phyloP scores from a whole-genome alignment of 2,113 vertebrate genomes.

The Eptesicus fuscus region DNA sequence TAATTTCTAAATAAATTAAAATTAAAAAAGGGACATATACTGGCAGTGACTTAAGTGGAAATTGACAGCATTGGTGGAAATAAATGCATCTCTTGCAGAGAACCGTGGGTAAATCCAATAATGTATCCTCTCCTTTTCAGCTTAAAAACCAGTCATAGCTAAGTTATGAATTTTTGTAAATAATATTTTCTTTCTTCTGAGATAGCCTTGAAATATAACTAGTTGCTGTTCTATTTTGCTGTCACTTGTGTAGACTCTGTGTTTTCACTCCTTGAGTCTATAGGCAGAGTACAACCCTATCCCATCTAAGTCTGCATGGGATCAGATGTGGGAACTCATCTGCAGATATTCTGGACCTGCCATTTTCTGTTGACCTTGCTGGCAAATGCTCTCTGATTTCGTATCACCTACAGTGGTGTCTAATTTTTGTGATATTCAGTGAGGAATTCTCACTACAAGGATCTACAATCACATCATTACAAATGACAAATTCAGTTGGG shows the following conservation, averaged over 20 bases:
- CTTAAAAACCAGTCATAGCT: not conserved
- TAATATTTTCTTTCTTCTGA: slow-evolving; percentile 9
- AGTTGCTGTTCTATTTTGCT: not conserved
- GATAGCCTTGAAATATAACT: slow-evolving; percentile 15
- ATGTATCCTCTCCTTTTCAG: not conserved
- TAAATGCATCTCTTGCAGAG: not conserved
- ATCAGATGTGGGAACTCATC: not conserved
- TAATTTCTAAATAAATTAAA: slow-evolving; percentile 41
- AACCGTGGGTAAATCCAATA: not conserved
- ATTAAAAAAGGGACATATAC: not conserved
- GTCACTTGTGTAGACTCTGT: not conserved
- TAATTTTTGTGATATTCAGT: not conserved
- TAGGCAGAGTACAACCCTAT: not conserved
- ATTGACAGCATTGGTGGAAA: not conserved
- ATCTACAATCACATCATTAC: not conserved
- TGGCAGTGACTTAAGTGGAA: not conserved
- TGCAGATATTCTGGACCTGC: not conserved
- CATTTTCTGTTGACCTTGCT: slow-evolving; percentile 16
- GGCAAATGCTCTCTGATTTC: slow-evolving; percentile 7
- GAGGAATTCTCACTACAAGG: not conserved
- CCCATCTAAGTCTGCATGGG: not conserved
- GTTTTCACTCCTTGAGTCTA: not conserved
- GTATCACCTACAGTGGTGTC: not conserved
- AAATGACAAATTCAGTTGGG: not conserved
- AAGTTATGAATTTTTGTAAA: not conserved